Base-by-base conservation (phyloP, 1,140 invertebrate genomes). In the Danaus melanippus region DNA sequence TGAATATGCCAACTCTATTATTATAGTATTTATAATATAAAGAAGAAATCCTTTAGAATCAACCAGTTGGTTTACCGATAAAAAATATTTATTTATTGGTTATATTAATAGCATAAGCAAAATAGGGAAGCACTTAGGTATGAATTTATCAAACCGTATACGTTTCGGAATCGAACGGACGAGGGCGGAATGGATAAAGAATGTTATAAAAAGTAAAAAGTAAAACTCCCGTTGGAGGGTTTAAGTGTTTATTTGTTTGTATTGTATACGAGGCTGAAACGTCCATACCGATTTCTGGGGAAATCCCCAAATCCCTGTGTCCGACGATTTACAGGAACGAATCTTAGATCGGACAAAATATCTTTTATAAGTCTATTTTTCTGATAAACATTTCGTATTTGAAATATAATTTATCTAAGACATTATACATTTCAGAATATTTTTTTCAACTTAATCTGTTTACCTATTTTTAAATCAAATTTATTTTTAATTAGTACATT, bases 201-300 rank as follows among this genome's bases (percentile, higher is more conserved):
- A 71, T 64, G 62, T 62, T 67, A 66, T 66, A 66, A 71, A 71
- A 62, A 63, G 59, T 15, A 15, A 15, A 15, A 15, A 55, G 58
- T 41, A 55, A 55, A 60, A 56, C 44, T 42, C 40, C 45, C 46
- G 44, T 39, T 17, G 40, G 43, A 42, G 49, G 43, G 50, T 60
- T 50, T 42, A 48, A 15, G 46, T 42, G 40, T 53, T 60, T 60
- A 56, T 60, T 60, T 56, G 58, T 52, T 55, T 55, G 58, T 42
- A 49, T 60, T 60, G n/a, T 50, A 45, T 52, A 10, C 50, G 17
- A 43, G 41, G 11, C 49, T 46, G 49, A 40, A 56, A 55, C 49
- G 45, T 48, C 21, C 21, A 51, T 60, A 52, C 41, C 55, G 48
- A 54, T 51, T 47, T 46, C 15, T 52, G 45, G 47, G 48, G 42